Percentiles rank a stretch among this genome's conserved stretches.
Evolutionary conservation across 2,888 invertebrate genomes (phyloP).

Genomic region (Machimus atricapillus): DNA sequence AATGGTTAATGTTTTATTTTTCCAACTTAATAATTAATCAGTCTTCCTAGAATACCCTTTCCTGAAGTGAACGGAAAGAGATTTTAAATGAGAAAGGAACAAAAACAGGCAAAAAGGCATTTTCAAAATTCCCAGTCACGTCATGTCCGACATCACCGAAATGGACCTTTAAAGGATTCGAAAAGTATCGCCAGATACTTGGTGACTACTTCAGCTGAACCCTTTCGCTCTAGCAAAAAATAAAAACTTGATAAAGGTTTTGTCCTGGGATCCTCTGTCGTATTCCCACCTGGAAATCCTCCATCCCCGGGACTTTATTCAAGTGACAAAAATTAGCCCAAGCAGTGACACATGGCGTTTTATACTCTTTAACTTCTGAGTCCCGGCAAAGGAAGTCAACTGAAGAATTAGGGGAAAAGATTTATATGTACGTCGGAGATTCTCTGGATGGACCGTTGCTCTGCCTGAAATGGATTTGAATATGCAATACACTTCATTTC

Average conservation of each 20-base stretch:
- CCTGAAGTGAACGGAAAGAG: neutral
- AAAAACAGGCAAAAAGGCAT: neutral
- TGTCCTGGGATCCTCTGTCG: neutral
- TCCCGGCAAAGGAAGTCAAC: neutral
- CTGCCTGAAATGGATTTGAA: neutral
- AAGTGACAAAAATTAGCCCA: neutral
- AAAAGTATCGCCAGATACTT: neutral
- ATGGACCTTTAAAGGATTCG: neutral
- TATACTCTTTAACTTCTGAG: neutral
- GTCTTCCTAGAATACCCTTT: neutral
- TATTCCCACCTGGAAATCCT: neutral
- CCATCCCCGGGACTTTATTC: neutral
- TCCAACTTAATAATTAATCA: neutral
- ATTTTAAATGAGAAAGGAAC: neutral
- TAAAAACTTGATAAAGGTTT: neutral
- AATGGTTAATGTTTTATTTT: neutral
- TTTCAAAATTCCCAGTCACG: neutral
- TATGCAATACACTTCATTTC: neutral
- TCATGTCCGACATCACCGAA: neutral
- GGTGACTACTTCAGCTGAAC: neutral
- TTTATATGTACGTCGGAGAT: neutral
- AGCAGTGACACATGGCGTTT: neutral
- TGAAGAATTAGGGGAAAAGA: neutral
- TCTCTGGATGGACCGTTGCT: neutral
- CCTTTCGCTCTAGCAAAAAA: neutral